Conservation (phyloP, 1,140 invertebrate species). For the Cherax quadricarinatus region DNA sequence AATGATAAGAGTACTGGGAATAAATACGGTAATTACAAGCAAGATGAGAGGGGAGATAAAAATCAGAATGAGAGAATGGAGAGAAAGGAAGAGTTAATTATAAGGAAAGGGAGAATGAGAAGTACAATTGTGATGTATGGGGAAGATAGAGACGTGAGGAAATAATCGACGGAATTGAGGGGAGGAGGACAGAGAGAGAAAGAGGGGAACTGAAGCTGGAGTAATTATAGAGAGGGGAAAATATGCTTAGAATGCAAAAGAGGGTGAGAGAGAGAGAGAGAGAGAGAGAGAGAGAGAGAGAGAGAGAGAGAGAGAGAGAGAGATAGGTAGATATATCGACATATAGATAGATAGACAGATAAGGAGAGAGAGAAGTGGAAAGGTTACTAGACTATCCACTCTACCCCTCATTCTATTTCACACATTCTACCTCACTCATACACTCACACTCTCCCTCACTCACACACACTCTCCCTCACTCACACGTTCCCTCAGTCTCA, state of each 20-base stretch:
- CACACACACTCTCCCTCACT: not conserved
- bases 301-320: not conserved
- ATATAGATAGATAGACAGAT: too few relatives aligned
- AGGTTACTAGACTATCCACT: not conserved
- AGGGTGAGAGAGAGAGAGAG: not conserved
- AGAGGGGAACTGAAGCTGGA: not conserved
- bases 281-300: not conserved
- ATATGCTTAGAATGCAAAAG: not conserved
- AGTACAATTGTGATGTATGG: not conserved
- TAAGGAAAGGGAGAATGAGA: not conserved
- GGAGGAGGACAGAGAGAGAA: not conserved
- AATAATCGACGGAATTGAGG: not conserved
- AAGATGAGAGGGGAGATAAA: not conserved
- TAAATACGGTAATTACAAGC: not conserved
- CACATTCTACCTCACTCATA: not conserved
- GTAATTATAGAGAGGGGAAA: not conserved
- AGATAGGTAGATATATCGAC: too few relatives aligned
- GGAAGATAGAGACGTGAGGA: not conserved
- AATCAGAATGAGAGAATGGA: not conserved
- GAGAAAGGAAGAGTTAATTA: not conserved
- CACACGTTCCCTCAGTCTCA: not conserved
- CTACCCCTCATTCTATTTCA: not conserved
- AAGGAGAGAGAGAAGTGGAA: not conserved
- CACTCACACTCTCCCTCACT: not conserved
- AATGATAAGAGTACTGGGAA: too few relatives aligned